Evolutionary conservation across 2,113 vertebrate genomes (phyloP).

Genomic region (Zosterops hypoxanthus): DNA sequence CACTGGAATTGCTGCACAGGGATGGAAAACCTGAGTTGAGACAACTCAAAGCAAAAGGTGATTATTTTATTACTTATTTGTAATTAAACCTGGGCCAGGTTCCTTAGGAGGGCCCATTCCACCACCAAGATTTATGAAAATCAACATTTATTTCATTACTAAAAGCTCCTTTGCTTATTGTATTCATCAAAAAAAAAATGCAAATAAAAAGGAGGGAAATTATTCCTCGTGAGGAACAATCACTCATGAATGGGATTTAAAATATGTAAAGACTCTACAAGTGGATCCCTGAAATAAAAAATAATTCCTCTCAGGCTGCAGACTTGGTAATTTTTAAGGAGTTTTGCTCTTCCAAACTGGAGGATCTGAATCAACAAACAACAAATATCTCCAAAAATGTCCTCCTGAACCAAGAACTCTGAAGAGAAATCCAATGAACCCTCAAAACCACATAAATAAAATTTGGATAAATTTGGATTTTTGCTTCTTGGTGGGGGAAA

Average conservation of each 20-base stretch:
- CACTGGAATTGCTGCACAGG: neutral
- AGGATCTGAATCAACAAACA: neutral
- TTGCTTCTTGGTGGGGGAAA: neutral
- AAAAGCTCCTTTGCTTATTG: slow-evolving; percentile 11
- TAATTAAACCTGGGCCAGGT: neutral
- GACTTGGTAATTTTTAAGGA: neutral
- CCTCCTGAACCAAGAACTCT: neutral
- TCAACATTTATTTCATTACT: neutral
- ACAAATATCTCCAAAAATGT: neutral
- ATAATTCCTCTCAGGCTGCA: neutral
- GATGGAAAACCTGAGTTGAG: slow-evolving; percentile 37
- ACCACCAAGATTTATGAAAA: neutral
- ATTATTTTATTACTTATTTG: neutral
- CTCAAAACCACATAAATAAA: neutral
- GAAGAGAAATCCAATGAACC: neutral
- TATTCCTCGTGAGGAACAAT: neutral
- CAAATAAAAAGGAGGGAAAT: neutral
- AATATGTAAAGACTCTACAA: accelerated
- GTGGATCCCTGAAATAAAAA: neutral
- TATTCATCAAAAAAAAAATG: neutral
- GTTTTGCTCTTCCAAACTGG: neutral
- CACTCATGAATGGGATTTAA: accelerated
- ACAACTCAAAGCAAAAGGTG: neutral
- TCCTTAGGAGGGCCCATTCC: neutral
- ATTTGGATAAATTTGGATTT: neutral